A percentile compares a stretch with the other conserved stretches of the same genome.
phyloP scores from a whole-genome alignment of 2,113 vertebrate genomes.

The Martes martes region DNA sequence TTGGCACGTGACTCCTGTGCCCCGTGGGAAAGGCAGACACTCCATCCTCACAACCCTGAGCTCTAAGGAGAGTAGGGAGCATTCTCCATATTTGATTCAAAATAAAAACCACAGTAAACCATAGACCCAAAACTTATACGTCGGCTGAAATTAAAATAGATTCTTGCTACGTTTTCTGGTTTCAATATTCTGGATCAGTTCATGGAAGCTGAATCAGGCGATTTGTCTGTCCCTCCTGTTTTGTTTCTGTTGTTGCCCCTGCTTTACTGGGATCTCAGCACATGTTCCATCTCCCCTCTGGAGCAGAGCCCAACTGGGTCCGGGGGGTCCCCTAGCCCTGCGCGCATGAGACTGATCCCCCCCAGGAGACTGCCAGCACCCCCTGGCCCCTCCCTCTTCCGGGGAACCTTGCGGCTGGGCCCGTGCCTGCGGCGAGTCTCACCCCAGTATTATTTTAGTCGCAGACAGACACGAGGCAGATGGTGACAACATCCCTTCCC shows the following conservation, averaged over 20 bases:
- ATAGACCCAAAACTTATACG: conserved; percentile 62
- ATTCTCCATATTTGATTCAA: conserved; percentile 64
- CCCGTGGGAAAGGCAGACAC: not conserved
- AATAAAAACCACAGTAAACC: conserved; percentile 70
- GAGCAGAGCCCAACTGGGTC: not conserved
- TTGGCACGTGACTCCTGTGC: not conserved
- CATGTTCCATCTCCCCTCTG: not conserved
- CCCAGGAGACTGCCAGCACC: conserved; percentile 72
- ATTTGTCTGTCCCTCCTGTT: conserved; percentile 56
- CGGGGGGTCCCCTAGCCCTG: not conserved
- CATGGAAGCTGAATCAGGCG: conserved; percentile 64
- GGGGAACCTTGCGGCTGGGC: conserved; percentile 82
- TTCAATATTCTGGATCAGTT: conserved; percentile 68
- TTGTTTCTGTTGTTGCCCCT: conserved; percentile 10
- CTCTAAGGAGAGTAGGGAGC: conserved; percentile 33
- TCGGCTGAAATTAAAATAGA: conserved; percentile 77
- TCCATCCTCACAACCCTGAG: not conserved
- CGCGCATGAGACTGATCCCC: not conserved
- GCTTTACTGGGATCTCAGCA: conserved; percentile 25
- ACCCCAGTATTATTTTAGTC: conserved; percentile 80
- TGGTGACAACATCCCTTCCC: conserved; percentile 82
- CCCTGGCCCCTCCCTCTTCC: conserved; percentile 77
- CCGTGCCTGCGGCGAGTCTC: conserved; percentile 79
- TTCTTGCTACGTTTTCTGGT: conserved; percentile 72
- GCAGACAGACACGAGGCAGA: conserved; percentile 84